A percentile compares a stretch with the other conserved stretches of the same genome.
Evolutionary conservation across 2,113 vertebrate genomes (phyloP).

Genomic region (Chloroceryle aenea): DNA sequence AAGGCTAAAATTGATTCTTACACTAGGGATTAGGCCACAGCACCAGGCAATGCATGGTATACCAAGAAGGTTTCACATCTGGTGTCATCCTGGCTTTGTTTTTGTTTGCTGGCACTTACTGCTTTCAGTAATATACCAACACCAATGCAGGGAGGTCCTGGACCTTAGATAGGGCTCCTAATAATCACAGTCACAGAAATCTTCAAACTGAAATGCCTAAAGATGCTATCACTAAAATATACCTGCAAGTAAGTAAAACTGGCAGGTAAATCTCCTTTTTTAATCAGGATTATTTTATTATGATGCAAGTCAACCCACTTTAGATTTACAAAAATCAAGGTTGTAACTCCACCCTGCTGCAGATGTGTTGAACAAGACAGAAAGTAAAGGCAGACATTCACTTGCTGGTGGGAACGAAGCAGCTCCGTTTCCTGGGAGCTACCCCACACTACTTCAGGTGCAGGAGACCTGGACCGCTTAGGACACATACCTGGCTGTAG

Average conservation of each 20-base stretch:
- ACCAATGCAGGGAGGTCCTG: neutral
- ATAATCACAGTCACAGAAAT: neutral
- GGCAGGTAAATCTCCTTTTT: neutral
- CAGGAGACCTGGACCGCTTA: neutral
- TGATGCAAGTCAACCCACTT: neutral
- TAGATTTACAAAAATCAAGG: neutral
- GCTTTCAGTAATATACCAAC: neutral
- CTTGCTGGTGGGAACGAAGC: accelerated
- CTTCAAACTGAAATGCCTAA: neutral
- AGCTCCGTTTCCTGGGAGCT: neutral
- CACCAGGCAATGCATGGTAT: neutral
- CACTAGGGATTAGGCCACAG: neutral
- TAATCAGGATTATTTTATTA: neutral
- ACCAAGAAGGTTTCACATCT: neutral
- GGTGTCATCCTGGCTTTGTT: neutral
- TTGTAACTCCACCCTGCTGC: neutral
- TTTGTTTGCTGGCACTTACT: neutral
- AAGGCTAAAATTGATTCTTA: neutral
- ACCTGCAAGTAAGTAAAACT: neutral
- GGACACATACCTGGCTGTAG: constrained; percentile 92
- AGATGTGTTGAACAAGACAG: neutral
- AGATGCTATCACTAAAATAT: neutral
- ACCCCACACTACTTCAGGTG: neutral
- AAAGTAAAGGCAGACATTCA: neutral
- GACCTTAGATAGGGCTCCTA: neutral